A percentile compares a stretch with the other conserved stretches of the same genome.
Conservation (phyloP, 2,797 vertebrate genomes). For the Malurus splendens region DNA sequence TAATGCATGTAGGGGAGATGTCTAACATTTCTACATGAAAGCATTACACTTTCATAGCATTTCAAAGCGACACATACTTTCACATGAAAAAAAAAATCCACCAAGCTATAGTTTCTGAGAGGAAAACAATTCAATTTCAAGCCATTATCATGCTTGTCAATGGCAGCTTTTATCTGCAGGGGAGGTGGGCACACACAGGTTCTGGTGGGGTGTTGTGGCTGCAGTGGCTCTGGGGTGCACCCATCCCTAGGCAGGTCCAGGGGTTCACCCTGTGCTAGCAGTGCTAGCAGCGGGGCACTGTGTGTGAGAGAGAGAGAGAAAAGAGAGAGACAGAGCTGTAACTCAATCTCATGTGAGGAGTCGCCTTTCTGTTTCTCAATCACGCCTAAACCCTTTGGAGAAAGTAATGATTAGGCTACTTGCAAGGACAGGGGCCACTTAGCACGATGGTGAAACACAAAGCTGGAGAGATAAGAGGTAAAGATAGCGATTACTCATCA, state of each 20-base stretch:
- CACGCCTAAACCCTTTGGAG: not conserved
- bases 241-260: not conserved
- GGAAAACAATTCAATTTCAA: not conserved
- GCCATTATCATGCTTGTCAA: not conserved
- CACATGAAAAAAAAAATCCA: not conserved
- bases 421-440: not conserved
- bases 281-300: not conserved
- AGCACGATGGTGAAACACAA: not conserved
- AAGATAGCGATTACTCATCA: not conserved
- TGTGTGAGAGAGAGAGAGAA: not conserved
- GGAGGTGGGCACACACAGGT: not conserved
- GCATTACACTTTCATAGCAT: not conserved
- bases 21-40: slow-evolving; percentile 25
- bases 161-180: not conserved
- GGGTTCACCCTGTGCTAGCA: not conserved
- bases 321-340: not conserved
- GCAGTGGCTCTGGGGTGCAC: not conserved
- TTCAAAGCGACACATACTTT: not conserved
- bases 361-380: not conserved
- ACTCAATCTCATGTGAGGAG: not conserved
- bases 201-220: not conserved
- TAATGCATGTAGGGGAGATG: not conserved
- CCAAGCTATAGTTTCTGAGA: not conserved
- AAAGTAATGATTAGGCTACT: slow-evolving; percentile 28
- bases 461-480: not conserved